A percentile compares a stretch with the other conserved stretches of the same genome.
phyloP scores from a whole-genome alignment of 2,797 vertebrate species.

The Sylvilagus floridanus region DNA sequence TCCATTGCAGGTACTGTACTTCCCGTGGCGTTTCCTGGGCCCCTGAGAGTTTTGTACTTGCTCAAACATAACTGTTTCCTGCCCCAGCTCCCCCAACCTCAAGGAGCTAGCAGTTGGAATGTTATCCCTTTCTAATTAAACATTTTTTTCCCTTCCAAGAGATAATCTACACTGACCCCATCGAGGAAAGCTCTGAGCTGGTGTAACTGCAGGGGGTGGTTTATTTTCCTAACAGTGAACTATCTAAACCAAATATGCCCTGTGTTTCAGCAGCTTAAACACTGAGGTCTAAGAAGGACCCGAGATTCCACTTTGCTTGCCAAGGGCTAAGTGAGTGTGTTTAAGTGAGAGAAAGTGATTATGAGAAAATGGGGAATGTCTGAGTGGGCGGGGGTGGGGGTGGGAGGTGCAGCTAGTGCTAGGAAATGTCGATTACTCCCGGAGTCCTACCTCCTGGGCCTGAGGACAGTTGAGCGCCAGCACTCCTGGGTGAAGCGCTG shows the following conservation, averaged over 20 bases:
- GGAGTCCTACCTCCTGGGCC: neutral
- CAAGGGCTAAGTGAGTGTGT: conserved; percentile 37
- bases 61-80: neutral
- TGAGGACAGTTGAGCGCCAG: neutral
- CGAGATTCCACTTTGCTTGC: conserved; percentile 39
- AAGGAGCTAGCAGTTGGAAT: neutral
- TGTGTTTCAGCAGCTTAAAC: neutral
- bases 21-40: neutral
- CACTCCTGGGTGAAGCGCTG: neutral
- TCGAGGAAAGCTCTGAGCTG: neutral
- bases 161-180: conserved; percentile 6
- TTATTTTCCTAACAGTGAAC: conserved; percentile 74
- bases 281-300: neutral
- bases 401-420: neutral
- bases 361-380: neutral
- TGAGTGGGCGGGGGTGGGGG: neutral
- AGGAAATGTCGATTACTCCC: neutral
- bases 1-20: neutral
- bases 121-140: conserved; percentile 22
- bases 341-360: conserved; percentile 44
- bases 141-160: neutral
- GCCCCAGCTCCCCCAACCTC: neutral
- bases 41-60: neutral
- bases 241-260: conserved; percentile 61
- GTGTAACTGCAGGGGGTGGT: conserved; percentile 50